Base-by-base conservation (phyloP, 2,797 vertebrate genomes). In the Chrysolophus pictus region DNA sequence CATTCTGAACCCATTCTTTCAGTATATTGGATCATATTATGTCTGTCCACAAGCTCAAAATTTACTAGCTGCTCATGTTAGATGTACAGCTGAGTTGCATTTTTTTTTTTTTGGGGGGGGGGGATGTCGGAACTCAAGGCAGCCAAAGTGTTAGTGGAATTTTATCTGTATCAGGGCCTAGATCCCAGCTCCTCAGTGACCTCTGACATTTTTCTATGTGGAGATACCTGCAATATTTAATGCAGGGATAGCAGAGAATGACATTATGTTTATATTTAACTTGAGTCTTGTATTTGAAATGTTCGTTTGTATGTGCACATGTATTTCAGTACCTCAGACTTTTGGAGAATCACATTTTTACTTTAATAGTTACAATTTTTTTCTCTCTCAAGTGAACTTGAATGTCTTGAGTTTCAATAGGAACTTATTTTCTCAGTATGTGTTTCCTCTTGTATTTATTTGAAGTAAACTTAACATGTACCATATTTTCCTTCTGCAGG, bases 401-500 rank as follows among this genome's bases (percentile, higher is more conserved):
- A 65, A 55, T 56, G 24, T 59, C 7, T n/a, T 60, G 24, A 76
- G 23, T 76, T 58, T 88, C 18, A 18, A 31, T 19, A 73, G 29
- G 31, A 78, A 41, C 10, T 65, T 58, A 4, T 64, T 93, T 94
- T 91, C 56, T 82, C 28, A 26, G 2, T 56, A 78, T 35, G 51
- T 69, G 65, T 41, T 82, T 84, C 56, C 60, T 80, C 26, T 44
- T 42, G n/a, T 47, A 51, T 47, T 56, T 44, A 69, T 42, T 90
- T 86, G 76, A 67, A 69, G 65, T 39, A 65, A 90, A 49, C 17
- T 37, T 94, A 94, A 96, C 81, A 22, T 69, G 35, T 22, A 23
- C 31, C 18, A 0, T 94, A 8, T 93, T 96, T 95, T 88, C 88
- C 56, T 90, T 75, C 84, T 94, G 35, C 97, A 99, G 99, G 97